Percentiles rank a stretch among this genome's conserved stretches.
These are phyloP conservation scores for Siniperca scherzeri DNA, from an alignment of 2,797 vertebrate genomes.

Conservation along the genomic window DNA sequence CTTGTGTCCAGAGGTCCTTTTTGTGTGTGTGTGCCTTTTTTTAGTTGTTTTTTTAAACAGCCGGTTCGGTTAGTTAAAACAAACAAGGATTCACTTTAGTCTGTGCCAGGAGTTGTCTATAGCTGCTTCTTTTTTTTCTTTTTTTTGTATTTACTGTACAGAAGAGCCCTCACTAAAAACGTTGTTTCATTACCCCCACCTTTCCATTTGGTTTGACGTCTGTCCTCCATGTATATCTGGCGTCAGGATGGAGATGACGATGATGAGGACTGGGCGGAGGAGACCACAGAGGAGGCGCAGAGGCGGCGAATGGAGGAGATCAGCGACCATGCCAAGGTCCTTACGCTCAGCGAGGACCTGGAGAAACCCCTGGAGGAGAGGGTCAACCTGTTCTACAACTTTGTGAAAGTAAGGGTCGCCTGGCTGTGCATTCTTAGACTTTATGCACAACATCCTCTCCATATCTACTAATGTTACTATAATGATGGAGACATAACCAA, in stretches of 20 bases:
- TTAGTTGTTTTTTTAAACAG: too few species aligned
- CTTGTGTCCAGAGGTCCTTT: not conserved
- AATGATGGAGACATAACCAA: not conserved
- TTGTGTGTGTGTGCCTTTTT: too few species aligned
- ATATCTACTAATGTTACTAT: not conserved
- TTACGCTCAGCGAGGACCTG: conserved; percentile 96
- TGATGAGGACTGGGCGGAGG: conserved; percentile 98
- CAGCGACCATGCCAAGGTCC: conserved; percentile 96
- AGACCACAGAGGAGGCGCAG: conserved; percentile 98
- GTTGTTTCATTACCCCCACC: too few species aligned
- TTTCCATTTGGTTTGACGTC: too few species aligned
- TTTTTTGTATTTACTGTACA: too few species aligned
- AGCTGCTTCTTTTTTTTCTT: too few species aligned
- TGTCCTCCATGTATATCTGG: not conserved
- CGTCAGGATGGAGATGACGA: conserved; percentile 90
- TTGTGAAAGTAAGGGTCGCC: conserved; percentile 91
- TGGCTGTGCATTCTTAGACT: fast-evolving
- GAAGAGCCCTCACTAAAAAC: too few species aligned
- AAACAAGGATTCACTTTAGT: too few species aligned
- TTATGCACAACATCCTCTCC: not conserved
- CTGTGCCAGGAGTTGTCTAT: too few species aligned
- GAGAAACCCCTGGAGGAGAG: conserved; percentile 96
- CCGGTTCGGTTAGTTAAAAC: too few species aligned
- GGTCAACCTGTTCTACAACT: conserved; percentile 97
- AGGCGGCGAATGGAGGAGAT: conserved; percentile 98